phyloP scores from a whole-genome alignment of 2,113 vertebrate genomes.

The Salvelinus fontinalis region DNA sequence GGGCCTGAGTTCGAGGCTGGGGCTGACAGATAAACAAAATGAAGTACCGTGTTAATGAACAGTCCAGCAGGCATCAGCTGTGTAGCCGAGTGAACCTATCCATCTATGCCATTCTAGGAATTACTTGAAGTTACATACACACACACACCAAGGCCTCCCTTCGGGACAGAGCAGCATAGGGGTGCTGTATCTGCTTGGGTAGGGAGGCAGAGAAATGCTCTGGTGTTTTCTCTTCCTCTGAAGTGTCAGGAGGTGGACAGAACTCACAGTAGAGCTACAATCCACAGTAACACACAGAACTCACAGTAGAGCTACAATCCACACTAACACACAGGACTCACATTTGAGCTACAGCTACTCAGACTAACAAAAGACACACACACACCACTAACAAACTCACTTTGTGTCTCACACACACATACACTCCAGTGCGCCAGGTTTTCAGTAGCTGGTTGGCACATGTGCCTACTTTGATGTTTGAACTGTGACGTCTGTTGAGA shows the following conservation, averaged over 20 bases:
- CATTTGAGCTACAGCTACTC: conserved; percentile 36
- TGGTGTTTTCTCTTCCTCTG: conserved; percentile 27
- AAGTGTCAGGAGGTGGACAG: conserved; percentile 8
- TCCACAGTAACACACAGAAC: not conserved
- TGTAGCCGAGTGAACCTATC: not conserved
- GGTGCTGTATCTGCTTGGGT: conserved; percentile 89
- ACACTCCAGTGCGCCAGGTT: not conserved
- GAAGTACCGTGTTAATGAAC: no score
- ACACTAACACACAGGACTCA: conserved; percentile 8
- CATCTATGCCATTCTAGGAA: not conserved
- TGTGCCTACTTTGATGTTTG: not conserved
- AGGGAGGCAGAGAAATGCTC: conserved; percentile 76
- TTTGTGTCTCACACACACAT: not conserved
- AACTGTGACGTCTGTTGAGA: conserved; percentile 11
- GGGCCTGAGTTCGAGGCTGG: no score
- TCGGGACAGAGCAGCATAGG: conserved; percentile 84
- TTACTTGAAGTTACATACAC: not conserved
- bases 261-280: conserved; percentile 42
- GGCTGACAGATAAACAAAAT: no score
- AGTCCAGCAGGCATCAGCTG: no score
- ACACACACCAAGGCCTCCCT: conserved; percentile 72
- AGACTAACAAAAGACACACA: not conserved
- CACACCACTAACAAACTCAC: not conserved
- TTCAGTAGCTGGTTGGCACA: not conserved
- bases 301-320: conserved; percentile 38